Evolutionary conservation across 2,888 invertebrate genomes (phyloP), one percentile per base, ranked within the genome.

Genomic region (Mallateleia sp.): DNA sequence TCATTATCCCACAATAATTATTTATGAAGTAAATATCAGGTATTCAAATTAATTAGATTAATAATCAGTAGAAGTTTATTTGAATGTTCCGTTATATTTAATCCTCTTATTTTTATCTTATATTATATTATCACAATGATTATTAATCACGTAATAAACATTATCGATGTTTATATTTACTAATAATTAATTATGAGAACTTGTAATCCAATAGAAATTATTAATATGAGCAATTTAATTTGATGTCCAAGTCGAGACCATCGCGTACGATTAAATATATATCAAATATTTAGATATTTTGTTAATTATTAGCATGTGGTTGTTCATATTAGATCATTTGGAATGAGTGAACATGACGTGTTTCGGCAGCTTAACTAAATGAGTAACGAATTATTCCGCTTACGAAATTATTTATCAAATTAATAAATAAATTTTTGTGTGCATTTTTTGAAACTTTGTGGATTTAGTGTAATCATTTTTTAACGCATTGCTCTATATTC

Each of bases 401-500:
- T 38, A 38, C 11, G 11, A 11, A 38, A 11, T 38, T 38, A 38
- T 38, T 38, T 9, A 14, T 38, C 11, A 9, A 38, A 38, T 38
- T 38, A 38, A 38, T 38, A 6, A 38, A 11, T 38, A 11, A 14
- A 38, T 38, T 11, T 38, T n/a, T n/a, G n/a, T n/a, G n/a, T n/a
- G n/a, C n/a, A n/a, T n/a, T n/a, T n/a, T n/a, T n/a, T n/a, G 14
- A 18, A 69, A 69, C 11, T 54, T 50, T 18, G n/a, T 54, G 50
- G 15, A 5, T 34, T 34, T n/a, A 32, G n/a, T 45, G 18, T 24
- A 22, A 18, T 34, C 77, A 50, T 77, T 75, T 84, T 64, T 72
- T 47, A 28, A 58, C 71, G 71, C 66, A 67, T 66, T 72, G 72
- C 42, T 20, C 42, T 50, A 74, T 28, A 85, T 80, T 80, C 71